Base-by-base conservation (phyloP, 2,113 vertebrate species). In the Paracanthobrama guichenoti region DNA sequence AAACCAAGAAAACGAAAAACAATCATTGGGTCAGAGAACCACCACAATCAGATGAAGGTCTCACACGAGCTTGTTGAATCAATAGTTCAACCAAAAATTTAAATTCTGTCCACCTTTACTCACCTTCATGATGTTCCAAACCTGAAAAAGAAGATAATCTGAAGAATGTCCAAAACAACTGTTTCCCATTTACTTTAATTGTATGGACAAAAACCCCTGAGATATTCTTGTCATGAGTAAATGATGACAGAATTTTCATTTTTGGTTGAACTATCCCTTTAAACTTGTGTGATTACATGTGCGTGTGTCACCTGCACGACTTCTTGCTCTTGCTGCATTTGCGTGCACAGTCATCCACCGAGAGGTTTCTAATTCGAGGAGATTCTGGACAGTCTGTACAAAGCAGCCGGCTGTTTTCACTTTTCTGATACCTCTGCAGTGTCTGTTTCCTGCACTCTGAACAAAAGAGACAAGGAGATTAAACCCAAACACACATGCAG, bases 381-480 rank as follows among this genome's bases (percentile, higher is more conserved):
- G 78, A 35, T 79, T 87, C 90, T 46, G 89, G 76, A 28, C 92
- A 94, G 80, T 89, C 88, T 71, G 89, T 75, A 74, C 93, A 94
- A 60, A 92, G 77, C 89, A 94, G 88, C 88, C 89, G 75, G 79
- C 88, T 89, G 82, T 28, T 89, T 79, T 94, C 94, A 0, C 86
- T 91, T 92, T 93, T 94, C 82, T 94, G 93, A 81, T 92, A 94
- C 87, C 86, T 89, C 90, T 93, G 94, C 83, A 94, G 89, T 1
- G 88, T 89, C 82, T 91, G 91, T 69, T 82, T 90, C 67, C 76
- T 79, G 71, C 88, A 90, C 83, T 71, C 86, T 87, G 77, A 59
- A 87, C 39, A 69, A 55, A 50, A 60, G 26, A 81, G 24, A 77
- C 26, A 22, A 26, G 50, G 16, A 59, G 71, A 48, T 81, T 50